A percentile compares a stretch with the other conserved stretches of the same genome.
Conservation (phyloP, 2,113 vertebrate genomes). For the Condylura cristata region DNA sequence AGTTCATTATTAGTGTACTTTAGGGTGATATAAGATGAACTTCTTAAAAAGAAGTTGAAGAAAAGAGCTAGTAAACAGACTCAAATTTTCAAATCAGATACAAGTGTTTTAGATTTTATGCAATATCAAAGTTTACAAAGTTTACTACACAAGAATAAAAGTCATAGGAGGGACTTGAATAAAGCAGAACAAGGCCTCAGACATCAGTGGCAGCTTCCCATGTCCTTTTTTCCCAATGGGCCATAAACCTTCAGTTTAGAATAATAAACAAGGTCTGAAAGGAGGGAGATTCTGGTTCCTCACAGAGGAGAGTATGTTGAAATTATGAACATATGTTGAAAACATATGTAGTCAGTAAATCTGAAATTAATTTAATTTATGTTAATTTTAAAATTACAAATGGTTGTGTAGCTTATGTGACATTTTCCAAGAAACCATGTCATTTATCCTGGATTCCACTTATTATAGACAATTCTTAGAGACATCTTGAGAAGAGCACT, state of each 20-base stretch:
- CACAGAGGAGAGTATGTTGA: background rate
- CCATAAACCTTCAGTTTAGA: too few species aligned
- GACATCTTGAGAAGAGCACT: background rate
- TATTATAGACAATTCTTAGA: background rate
- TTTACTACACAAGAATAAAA: background rate
- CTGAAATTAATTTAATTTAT: too few species aligned
- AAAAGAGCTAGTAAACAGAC: background rate
- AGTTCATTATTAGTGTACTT: background rate
- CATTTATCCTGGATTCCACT: background rate
- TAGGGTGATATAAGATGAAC: background rate
- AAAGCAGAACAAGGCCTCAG: background rate
- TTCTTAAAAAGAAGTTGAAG: background rate
- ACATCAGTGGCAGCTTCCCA: background rate
- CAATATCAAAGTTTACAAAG: background rate
- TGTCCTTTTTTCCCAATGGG: background rate
- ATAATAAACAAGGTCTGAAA: background rate
- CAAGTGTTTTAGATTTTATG: background rate
- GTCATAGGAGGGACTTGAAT: background rate
- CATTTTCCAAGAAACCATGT: background rate
- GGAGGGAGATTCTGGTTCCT: background rate
- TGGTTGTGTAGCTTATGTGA: background rate
- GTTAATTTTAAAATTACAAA: background rate
- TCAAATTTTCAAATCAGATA: background rate
- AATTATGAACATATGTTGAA: too few species aligned
- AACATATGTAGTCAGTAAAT: too few species aligned